phyloP scores from a whole-genome alignment of 2,113 vertebrate species.

The Arenaria interpres region DNA sequence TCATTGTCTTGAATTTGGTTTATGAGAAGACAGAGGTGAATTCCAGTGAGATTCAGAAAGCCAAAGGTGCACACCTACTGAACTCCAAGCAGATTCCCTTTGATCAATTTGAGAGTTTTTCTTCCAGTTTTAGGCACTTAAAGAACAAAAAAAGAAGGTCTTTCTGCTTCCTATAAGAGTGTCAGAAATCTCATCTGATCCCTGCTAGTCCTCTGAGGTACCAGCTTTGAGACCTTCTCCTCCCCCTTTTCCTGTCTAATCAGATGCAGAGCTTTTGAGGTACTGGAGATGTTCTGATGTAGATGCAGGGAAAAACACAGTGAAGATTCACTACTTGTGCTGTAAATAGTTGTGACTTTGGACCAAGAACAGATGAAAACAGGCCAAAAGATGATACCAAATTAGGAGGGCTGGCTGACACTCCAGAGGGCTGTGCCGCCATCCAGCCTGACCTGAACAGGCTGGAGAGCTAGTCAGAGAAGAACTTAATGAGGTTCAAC shows the following conservation, averaged over 20 bases:
- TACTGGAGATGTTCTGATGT: neutral
- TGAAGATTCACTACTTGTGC: neutral
- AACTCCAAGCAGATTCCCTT: neutral
- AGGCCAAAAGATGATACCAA: no score
- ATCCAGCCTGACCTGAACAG: no score
- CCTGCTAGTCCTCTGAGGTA: neutral
- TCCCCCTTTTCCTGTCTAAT: neutral
- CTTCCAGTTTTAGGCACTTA: neutral
- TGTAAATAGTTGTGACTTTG: neutral
- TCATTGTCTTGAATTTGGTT: neutral
- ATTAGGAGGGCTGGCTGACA: no score
- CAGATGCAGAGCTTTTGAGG: neutral
- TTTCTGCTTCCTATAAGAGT: neutral
- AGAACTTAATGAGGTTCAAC: no score
- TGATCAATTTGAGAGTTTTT: neutral
- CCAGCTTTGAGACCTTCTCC: neutral
- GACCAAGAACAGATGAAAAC: neutral
- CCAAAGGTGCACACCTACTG: accelerated
- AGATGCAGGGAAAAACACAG: neutral
- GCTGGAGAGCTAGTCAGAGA: no score
- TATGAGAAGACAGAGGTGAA: neutral
- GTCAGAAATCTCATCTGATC: neutral
- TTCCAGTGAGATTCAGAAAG: neutral
- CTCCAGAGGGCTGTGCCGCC: no score
- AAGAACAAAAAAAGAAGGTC: neutral